Base-by-base conservation (phyloP, 2,888 invertebrate species). In the Xylophagus ater region DNA sequence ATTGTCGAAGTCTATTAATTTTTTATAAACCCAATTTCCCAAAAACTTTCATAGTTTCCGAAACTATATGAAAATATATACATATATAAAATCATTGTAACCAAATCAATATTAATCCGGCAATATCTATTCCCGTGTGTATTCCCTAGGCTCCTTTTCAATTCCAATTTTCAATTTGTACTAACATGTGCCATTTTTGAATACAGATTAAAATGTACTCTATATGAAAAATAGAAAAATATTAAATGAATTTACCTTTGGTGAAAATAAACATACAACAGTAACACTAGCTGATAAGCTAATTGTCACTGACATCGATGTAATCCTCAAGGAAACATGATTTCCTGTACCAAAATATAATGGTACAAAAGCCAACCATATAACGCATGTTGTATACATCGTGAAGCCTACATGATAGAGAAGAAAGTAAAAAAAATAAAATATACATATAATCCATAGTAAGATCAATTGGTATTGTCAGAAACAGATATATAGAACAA, bases 321-420 rank as follows among this genome's bases (percentile, higher is more conserved):
- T 92, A 59, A 93, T 86, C 44, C 94, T 74, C 43, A 94, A 71
- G 9, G 88, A 85, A 47, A 92, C 88, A 67, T 92, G 89, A 58
- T 82, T 87, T 43, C 85, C 90, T 2, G 93, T 94, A 47, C 93
- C 93, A 63, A 96, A 94, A 68, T 96, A 96, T 34, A 97, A 74
- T 5, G 96, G 93, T 40, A 97, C 89, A 66, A 97, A 97, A 14
- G 97, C 97, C 49, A 93, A 69, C 97, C 97, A 97, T 59, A 96
- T 93, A 47, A 94, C 87, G 63, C 93, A 92, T 19, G 94, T 96
- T 29, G 94, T 94, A 69, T 93, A 98, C 97, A 98, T 97, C 17
- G 96, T 94, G 67, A 98, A 97, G 41, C 87, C 86, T 86, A 66
- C n/a, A 29, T 14, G 15, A 13, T 10, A 26, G 12, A 13, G 9